Evolutionary conservation across 2,797 vertebrate genomes (phyloP).

Genomic region (Pitangus sulphuratus): DNA sequence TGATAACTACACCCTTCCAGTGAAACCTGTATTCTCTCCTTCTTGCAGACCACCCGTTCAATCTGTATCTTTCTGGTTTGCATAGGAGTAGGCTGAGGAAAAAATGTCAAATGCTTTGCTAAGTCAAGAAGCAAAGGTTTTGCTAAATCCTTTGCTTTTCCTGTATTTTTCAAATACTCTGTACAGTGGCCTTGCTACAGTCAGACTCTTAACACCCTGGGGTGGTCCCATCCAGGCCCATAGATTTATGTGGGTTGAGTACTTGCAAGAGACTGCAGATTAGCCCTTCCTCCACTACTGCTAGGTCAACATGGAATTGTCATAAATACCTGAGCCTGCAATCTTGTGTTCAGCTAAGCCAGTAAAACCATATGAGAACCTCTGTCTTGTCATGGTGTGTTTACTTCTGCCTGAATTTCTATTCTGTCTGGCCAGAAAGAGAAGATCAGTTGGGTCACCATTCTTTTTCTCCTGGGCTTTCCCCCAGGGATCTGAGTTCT

Average conservation of each 20-base stretch:
- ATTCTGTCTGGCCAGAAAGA: not conserved
- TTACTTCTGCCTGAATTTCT: not conserved
- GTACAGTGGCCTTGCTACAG: not conserved
- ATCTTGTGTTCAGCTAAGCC: not conserved
- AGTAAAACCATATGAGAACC: not conserved
- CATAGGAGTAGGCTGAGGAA: not conserved
- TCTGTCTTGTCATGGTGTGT: not conserved
- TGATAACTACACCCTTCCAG: not conserved
- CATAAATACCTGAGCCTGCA: not conserved
- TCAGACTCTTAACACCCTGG: not conserved
- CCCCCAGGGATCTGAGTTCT: not conserved
- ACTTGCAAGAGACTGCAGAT: not conserved
- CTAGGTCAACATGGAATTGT: not conserved
- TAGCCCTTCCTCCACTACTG: not conserved
- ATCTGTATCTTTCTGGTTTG: not conserved
- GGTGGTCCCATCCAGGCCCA: not conserved
- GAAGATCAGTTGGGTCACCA: not conserved
- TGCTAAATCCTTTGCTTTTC: not conserved
- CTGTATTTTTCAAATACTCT: not conserved
- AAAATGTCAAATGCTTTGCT: not conserved
- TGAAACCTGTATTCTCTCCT: too few relatives aligned
- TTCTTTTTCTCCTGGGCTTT: not conserved
- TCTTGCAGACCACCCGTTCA: not conserved
- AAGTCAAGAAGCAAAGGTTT: not conserved
- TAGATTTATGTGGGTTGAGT: not conserved